A percentile compares a stretch with the other conserved stretches of the same genome.
Evolutionary conservation across 2,888 invertebrate species (phyloP).

Genomic region (Pomacea canaliculata): DNA sequence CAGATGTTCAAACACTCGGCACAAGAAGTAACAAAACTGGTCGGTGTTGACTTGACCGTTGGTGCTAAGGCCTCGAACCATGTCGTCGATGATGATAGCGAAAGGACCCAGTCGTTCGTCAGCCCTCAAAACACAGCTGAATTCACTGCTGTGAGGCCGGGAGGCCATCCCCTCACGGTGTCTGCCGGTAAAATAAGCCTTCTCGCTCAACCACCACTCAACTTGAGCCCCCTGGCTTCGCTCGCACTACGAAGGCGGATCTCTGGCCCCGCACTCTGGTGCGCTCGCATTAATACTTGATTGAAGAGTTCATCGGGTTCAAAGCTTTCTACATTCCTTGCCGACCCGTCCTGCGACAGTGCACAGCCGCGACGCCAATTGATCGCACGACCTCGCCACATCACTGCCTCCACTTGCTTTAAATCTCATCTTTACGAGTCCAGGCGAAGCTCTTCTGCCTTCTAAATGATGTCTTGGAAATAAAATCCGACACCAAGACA

Average conservation of each 20-base stretch:
- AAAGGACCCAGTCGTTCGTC: conserved; percentile 24
- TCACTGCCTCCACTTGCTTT: background rate
- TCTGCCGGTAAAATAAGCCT: background rate
- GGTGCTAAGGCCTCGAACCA: conserved; percentile 21
- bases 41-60: conserved; percentile 25
- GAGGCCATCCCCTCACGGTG: conserved; percentile 2
- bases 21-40: conserved; percentile 28
- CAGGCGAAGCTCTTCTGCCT: background rate
- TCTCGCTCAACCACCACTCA: background rate
- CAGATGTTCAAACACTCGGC: conserved; percentile 23
- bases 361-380: conserved; percentile 7
- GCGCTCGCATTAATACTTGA: conserved; percentile 29
- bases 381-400: background rate
- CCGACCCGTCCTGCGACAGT: conserved; percentile 10
- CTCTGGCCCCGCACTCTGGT: conserved; percentile 12
- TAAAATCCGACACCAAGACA: conserved; percentile 6
- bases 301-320: conserved; percentile 27
- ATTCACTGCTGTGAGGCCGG: background rate
- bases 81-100: conserved; percentile 25
- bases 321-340: conserved; percentile 26
- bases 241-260: conserved; percentile 12
- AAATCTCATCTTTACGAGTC: conserved; percentile 1
- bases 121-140: conserved; percentile 15
- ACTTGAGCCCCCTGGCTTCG: conserved; percentile 6
- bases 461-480: background rate